These are phyloP conservation scores for Isurus oxyrinchus DNA, from an alignment of 2,113 vertebrate species.

Conservation along the genomic window DNA sequence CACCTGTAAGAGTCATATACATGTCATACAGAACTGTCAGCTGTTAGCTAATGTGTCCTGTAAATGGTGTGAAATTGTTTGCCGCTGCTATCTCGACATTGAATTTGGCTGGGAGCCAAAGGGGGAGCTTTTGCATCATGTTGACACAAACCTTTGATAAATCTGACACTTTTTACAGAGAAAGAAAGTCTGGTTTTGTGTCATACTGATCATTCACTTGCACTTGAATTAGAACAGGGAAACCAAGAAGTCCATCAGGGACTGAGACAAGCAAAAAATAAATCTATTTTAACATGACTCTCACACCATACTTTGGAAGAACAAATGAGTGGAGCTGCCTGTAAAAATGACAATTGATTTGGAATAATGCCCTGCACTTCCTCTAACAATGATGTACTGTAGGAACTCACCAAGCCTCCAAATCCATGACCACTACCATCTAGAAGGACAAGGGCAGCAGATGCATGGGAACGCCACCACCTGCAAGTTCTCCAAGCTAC, in stretches of 20 bases:
- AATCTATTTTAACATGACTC: not conserved
- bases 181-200: not conserved
- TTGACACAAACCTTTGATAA: not conserved
- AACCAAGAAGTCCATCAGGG: not conserved
- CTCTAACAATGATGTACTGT: not conserved
- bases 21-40: slow-evolving; percentile 9
- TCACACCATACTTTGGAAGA: not conserved
- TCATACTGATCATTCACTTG: not conserved
- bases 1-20: not conserved
- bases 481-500: too few species aligned
- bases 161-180: not conserved
- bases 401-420: too few species aligned
- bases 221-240: not conserved
- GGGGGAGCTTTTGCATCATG: not conserved
- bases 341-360: not conserved
- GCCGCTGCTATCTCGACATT: not conserved
- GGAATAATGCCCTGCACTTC: not conserved
- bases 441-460: too few species aligned
- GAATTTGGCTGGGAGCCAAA: not conserved
- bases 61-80: not conserved
- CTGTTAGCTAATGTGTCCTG: not conserved
- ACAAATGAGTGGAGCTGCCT: not conserved
- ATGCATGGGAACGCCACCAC: too few species aligned
- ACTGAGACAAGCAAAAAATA: not conserved
- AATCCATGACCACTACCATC: too few species aligned